Evolutionary conservation across 1,140 invertebrate genomes (phyloP).

Genomic region (Drosophila pachea): DNA sequence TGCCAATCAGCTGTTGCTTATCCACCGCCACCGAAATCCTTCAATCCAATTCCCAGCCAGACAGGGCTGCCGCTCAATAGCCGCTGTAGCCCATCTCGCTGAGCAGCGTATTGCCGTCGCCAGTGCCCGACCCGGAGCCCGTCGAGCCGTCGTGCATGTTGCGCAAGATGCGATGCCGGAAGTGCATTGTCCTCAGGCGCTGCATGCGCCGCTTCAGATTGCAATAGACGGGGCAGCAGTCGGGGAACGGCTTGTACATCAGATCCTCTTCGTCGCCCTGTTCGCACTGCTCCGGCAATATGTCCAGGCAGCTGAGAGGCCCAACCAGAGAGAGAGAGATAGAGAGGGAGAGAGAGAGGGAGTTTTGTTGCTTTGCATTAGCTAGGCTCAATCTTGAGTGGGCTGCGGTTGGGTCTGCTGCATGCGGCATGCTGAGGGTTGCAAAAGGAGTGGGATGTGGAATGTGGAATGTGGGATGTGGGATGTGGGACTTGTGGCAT

Average conservation of each 20-base stretch:
- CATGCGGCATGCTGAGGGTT: background rate
- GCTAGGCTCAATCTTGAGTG: constrained; percentile 2
- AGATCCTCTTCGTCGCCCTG: constrained; percentile 77
- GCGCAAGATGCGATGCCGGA: constrained; percentile 69
- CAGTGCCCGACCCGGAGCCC: constrained; percentile 12
- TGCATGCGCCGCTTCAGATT: constrained; percentile 76
- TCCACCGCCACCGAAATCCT: background rate
- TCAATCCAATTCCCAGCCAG: no score
- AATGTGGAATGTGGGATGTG: background rate
- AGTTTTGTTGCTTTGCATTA: constrained; percentile 35
- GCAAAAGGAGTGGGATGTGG: background rate
- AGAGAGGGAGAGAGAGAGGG: background rate
- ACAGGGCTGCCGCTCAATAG: constrained; percentile 29
- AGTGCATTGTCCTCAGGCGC: constrained; percentile 72
- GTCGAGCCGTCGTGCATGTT: constrained; percentile 59
- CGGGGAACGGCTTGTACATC: constrained; percentile 77
- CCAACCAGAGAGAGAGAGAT: background rate
- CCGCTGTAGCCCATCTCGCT: constrained; percentile 71
- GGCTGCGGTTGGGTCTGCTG: background rate
- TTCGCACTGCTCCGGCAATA: constrained; percentile 74
- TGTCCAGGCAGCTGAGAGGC: constrained; percentile 69
- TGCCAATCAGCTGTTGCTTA: constrained; percentile 7
- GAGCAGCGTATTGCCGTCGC: constrained; percentile 50
- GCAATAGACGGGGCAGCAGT: constrained; percentile 76
- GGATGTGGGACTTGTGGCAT: background rate